Percentiles rank a stretch among this genome's conserved stretches.
Conservation (phyloP, 1,140 invertebrate genomes). For the Drosophila funebris region DNA sequence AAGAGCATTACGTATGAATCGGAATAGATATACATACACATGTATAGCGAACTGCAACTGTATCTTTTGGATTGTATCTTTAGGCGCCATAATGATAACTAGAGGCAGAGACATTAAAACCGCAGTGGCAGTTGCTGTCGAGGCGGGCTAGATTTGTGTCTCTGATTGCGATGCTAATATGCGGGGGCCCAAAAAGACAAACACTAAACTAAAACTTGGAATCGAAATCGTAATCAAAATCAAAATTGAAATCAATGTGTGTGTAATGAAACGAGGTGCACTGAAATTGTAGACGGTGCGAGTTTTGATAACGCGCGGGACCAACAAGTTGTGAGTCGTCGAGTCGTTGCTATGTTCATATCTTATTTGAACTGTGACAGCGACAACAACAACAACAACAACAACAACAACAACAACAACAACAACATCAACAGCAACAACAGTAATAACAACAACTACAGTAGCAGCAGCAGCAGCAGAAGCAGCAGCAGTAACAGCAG, state of each 20-base stretch:
- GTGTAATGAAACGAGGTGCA: conserved; percentile 57
- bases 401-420: not conserved
- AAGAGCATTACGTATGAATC: not conserved
- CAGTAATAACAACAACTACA: conserved; percentile 4
- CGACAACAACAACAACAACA: conserved; percentile 34
- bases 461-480: not conserved
- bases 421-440: conserved; percentile 5
- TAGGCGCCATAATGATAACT: conserved; percentile 56
- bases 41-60: not conserved
- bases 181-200: not conserved
- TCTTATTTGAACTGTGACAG: conserved; percentile 76
- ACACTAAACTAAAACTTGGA: conserved; percentile 3
- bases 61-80: conserved; percentile 40
- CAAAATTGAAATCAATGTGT: conserved; percentile 13
- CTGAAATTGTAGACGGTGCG: conserved; percentile 5
- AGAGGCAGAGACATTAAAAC: not conserved
- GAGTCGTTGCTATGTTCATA: conserved; percentile 71
- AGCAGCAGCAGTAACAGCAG: conserved; percentile 13
- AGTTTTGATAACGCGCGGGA: not conserved
- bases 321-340: not conserved
- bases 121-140: conserved; percentile 22
- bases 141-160: conserved; percentile 19
- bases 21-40: not conserved
- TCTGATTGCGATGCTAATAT: not conserved
- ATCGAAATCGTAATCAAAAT: not conserved